Evolutionary conservation across 2,888 invertebrate genomes (phyloP), one percentile per base, ranked within the genome.

Genomic region (Anoplius nigerrimus): DNA sequence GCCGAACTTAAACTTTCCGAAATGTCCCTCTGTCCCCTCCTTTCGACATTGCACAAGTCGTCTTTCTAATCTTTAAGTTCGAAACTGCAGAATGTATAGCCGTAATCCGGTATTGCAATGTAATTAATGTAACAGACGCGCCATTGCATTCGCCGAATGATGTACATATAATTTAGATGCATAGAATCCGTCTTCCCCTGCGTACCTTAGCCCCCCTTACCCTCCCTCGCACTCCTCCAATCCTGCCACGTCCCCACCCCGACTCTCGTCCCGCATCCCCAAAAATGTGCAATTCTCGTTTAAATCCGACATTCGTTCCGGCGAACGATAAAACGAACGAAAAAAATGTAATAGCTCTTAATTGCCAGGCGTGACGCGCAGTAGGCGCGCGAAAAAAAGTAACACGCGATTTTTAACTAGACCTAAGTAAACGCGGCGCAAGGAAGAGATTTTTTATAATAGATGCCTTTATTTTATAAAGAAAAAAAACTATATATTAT

Each of bases 381-480:
- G 64, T 79, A 71, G 57, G 34, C 69, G 55, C 71, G 71, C 46
- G 55, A 74, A 57, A 70, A 57, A 61, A 68, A 62, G 24, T 16
- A 21, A 11, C 21, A 6, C 34, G 34, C 34, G 34, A 2, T 6
- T 34, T 34, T 34, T 6, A 34, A 1, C 34, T 34, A 34, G 34
- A 34, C 34, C 11, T 34, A 34, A 34, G 34, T 34, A 13, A n/a
- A 24, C 15, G 20, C 52, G 52, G 21, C 53, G 70, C 71, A 72
- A 71, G 76, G 73, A 76, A 78, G 68, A 82, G 76, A 81, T 78
- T 83, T 83, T 82, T 83, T 84, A 85, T 85, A 79, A 86, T 84
- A 87, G 81, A 87, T 82, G 34, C 75, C 82, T 85, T 84, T 86
- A 86, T 87, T 86, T 87, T 87, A 85, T 86, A 83, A 34, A 80